Conservation (phyloP, 2,113 vertebrate genomes). For the Mobula hypostoma region DNA sequence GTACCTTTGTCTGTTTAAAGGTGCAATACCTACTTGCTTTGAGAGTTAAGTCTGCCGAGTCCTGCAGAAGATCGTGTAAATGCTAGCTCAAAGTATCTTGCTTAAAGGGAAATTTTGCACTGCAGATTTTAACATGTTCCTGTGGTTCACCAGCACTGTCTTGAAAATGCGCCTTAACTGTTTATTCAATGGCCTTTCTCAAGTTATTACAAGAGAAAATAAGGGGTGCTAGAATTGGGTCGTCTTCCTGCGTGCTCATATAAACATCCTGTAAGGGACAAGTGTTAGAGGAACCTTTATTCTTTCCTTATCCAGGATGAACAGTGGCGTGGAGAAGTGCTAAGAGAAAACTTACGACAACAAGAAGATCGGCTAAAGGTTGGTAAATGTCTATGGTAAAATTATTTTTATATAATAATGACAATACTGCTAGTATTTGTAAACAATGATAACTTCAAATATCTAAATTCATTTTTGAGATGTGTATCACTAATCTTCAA, state of each 20-base stretch:
- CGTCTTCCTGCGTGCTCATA: not conserved
- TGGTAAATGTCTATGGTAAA: not conserved
- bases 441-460: not conserved
- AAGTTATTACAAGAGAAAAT: not conserved
- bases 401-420: not conserved
- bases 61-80: too few species aligned
- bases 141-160: too few species aligned
- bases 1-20: too few species aligned
- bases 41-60: too few species aligned
- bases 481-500: too few species aligned
- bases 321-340: slow-evolving; percentile 66
- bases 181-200: not conserved
- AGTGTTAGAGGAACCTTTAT: not conserved
- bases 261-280: not conserved
- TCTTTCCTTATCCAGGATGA: slow-evolving; percentile 57
- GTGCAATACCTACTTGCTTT: too few species aligned
- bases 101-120: too few species aligned
- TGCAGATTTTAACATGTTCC: too few species aligned
- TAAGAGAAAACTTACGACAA: slow-evolving; percentile 64
- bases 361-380: slow-evolving; percentile 74
- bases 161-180: too few species aligned
- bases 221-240: not conserved
- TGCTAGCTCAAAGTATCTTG: too few species aligned
- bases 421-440: not conserved
- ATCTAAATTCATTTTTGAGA: not conserved